phyloP scores from a whole-genome alignment of 2,888 invertebrate species.

The Bruchidius siliquastri region DNA sequence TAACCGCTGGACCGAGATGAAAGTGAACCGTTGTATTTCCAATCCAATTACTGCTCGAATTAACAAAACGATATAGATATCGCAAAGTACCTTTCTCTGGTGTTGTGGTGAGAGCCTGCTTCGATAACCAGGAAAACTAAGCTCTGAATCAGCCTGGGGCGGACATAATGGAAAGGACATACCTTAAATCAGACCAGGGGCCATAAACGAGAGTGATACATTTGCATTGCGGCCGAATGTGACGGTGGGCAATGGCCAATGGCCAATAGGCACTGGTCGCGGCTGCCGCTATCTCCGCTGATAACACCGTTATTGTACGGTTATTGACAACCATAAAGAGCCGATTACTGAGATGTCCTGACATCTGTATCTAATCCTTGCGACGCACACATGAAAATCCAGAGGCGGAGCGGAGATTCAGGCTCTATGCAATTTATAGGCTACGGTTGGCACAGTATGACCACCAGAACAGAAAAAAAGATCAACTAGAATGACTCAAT shows the following conservation, averaged over 20 bases:
- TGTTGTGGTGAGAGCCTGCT: not conserved
- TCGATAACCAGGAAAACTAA: not conserved
- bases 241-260: not conserved
- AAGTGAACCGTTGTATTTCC: too few species aligned
- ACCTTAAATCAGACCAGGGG: not conserved
- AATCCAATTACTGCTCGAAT: too few species aligned
- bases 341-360: slow-evolving; percentile 36
- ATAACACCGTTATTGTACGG: slow-evolving; percentile 43
- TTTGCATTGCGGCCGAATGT: not conserved
- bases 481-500: too few species aligned
- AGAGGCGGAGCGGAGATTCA: slow-evolving; percentile 11
- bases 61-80: not conserved
- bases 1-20: too few species aligned
- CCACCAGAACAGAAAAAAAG: too few species aligned
- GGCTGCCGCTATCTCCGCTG: slow-evolving; percentile 34
- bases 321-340: slow-evolving; percentile 42
- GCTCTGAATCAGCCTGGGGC: not conserved
- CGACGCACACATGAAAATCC: slow-evolving; percentile 19
- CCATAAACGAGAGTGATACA: not conserved
- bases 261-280: slow-evolving; percentile 24
- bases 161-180: not conserved
- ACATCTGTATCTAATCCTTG: slow-evolving; percentile 39
- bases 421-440: not conserved
- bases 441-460: too few species aligned
- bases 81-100: not conserved